These are phyloP conservation scores for Scaptomyza reducta DNA, from an alignment of 2,888 invertebrate species.

Conservation along the genomic window DNA sequence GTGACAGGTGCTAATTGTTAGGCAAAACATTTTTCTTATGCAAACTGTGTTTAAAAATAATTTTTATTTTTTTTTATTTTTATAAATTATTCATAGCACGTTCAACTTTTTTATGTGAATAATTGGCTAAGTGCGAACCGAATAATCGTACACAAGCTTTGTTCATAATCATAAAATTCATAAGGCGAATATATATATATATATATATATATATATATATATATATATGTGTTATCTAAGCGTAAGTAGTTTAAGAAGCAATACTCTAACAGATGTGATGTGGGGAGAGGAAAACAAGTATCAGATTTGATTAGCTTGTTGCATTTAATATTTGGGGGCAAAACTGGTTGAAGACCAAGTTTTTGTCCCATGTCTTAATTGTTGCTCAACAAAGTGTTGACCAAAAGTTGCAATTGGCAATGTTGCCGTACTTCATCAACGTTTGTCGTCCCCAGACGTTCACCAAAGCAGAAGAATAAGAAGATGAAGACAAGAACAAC, in stretches of 20 bases:
- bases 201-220: neutral
- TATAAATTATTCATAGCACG: slow-evolving; percentile 48
- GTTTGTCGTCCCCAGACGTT: slow-evolving; percentile 18
- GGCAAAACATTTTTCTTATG: slow-evolving; percentile 7
- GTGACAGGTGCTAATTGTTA: slow-evolving; percentile 44
- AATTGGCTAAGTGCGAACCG: slow-evolving; percentile 5
- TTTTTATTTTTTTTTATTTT: neutral
- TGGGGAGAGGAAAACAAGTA: too few relatives aligned
- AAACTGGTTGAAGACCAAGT: neutral
- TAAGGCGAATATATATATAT: neutral
- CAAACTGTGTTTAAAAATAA: neutral
- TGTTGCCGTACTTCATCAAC: slow-evolving; percentile 56
- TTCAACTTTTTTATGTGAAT: slow-evolving; percentile 27
- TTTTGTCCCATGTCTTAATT: slow-evolving; percentile 33
- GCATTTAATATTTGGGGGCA: too few relatives aligned
- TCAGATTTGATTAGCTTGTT: neutral
- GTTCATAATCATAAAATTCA: slow-evolving; percentile 14
- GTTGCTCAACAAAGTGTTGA: slow-evolving; percentile 34
- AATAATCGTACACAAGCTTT: neutral
- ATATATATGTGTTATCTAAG: too few relatives aligned
- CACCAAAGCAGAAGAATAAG: too few relatives aligned
- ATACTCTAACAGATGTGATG: too few relatives aligned
- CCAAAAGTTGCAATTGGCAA: slow-evolving; percentile 40
- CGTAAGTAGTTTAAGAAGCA: too few relatives aligned
- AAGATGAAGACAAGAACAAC: neutral